Evolutionary conservation across 1,140 invertebrate genomes (phyloP), one percentile per base, ranked within the genome.

Genomic region (Scaptodrosophila lebanonensis): DNA sequence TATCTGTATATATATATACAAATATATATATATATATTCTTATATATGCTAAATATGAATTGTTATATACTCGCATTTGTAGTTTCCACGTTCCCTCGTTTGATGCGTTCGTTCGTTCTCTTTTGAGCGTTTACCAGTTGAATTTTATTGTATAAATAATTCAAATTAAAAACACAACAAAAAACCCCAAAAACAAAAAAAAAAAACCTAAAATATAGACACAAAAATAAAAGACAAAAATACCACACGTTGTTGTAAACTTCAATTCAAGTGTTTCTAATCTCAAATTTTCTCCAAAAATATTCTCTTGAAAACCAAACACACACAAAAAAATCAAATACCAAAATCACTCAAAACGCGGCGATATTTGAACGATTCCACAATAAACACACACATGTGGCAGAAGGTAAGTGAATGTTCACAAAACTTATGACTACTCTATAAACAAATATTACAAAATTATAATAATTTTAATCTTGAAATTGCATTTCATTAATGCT

Each of bases 31-130:
- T n/a, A n/a, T n/a, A n/a, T n/a, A n/a, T n/a, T n/a, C n/a, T n/a
- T n/a, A n/a, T n/a, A n/a, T n/a, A 25, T 4, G 8, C 22, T 25
- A 25, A 25, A 25, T 25, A 4, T 25, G 8, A 20, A 58, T 50
- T 58, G 47, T 58, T 50, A 36, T 35, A 43, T 12, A 52, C 22
- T 32, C 27, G 35, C 22, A 48, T 72, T 56, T 27, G 68, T 79
- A 77, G 72, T 72, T 77, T 53, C 54, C 51, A 60, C 50, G 59
- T 25, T 25, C 8, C 22, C 8, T 63, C 60, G 61, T 71, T 71
- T 56, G 30, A 71, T 71, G 56, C 68, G 62, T 68, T 72, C 68
- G 49, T 59, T 70, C 58, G 61, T 56, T 72, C 69, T 71, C 57
- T 39, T 45, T 66, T 52, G 61, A 64, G 64, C 67, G 58, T 76